Evolutionary conservation across 2,888 invertebrate genomes (phyloP), one percentile per base, ranked within the genome.

Genomic region (Drosophila maculinotata): DNA sequence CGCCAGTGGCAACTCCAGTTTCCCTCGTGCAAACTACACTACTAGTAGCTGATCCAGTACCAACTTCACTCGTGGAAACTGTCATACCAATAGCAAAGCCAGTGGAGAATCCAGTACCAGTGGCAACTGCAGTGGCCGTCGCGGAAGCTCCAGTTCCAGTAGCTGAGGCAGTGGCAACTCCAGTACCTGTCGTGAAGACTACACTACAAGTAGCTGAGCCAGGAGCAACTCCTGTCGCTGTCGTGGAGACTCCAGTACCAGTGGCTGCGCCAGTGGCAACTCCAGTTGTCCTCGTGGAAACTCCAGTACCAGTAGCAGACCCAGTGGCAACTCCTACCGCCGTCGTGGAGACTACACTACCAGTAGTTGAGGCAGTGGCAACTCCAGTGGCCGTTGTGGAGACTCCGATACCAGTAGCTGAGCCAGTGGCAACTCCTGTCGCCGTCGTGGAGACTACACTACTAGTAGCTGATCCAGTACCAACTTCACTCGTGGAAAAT

Each of bases 81-180:
- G 2, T 7, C 1, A n/a, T 0, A 17, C 9, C 30, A 1, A 8
- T 23, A 2, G 10, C 1, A 17, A 20, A 33, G 17, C 5, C 36
- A 9, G 42, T 28, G 23, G 44, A 36, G 1, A 14, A 31, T 2
- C 0, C 30, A 12, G 20, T n/a, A 14, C 6, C 47, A 0, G 33
- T 17, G 9, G 39, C 31, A 9, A 8, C n/a, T n/a, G n/a, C n/a
- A n/a, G n/a, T 15, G 25, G 1, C 49, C 1, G 25, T 15, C 1
- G 31, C 36, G 12, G 26, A 26, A 9, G 14, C 45, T 33, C 33
- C 52, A 1, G 31, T 10, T n/a, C 5, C 58, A 7, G 44, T n/a
- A 33, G 2, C 10, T n/a, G 10, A 39, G 7, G 3, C 12, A 1
- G 30, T 35, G 3, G 5, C 8, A 28, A 7, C 14, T 2, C 6